Conservation (phyloP, 1,140 invertebrate species). For the Dendroctonus ponderosae region DNA sequence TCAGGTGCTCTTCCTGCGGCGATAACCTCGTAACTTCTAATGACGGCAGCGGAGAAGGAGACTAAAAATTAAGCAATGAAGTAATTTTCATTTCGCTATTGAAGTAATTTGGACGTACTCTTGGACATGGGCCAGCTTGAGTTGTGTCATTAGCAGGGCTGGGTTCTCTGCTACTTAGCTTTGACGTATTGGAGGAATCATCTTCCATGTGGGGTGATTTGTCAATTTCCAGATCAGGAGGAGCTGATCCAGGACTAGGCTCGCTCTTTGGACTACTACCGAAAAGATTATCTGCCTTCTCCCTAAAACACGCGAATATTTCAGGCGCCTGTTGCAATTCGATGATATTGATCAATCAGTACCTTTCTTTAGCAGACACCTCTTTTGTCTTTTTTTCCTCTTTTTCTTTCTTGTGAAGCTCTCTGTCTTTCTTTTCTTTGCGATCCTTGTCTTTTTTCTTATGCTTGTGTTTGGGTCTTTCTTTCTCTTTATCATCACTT, state of each 20-base stretch:
- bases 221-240: slow-evolving; percentile 31
- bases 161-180: slow-evolving; percentile 31
- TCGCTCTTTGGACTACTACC: slow-evolving; percentile 37
- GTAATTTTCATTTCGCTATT: not conserved
- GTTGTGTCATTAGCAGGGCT: slow-evolving; percentile 16
- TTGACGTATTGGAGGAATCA: slow-evolving; percentile 35
- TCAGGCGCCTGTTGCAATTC: not conserved
- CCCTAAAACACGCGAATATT: slow-evolving; percentile 15
- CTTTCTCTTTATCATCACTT: slow-evolving; percentile 35
- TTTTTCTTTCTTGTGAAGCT: slow-evolving; percentile 26
- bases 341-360: not conserved
- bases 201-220: slow-evolving; percentile 29
- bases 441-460: slow-evolving; percentile 45
- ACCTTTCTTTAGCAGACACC: slow-evolving; percentile 25
- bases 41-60: slow-evolving; percentile 3
- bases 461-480: slow-evolving; percentile 45
- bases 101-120: slow-evolving; percentile 4
- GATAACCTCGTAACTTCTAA: too few relatives aligned
- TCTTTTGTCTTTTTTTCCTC: slow-evolving; percentile 21
- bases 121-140: not conserved
- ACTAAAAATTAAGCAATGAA: slow-evolving; percentile 7
- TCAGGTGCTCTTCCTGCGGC: too few relatives aligned
- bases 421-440: slow-evolving; percentile 41
- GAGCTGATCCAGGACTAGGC: slow-evolving; percentile 19
- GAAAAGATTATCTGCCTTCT: slow-evolving; percentile 37